phyloP scores from a whole-genome alignment of 2,888 invertebrate species.

The Podotricha telesiphe region DNA sequence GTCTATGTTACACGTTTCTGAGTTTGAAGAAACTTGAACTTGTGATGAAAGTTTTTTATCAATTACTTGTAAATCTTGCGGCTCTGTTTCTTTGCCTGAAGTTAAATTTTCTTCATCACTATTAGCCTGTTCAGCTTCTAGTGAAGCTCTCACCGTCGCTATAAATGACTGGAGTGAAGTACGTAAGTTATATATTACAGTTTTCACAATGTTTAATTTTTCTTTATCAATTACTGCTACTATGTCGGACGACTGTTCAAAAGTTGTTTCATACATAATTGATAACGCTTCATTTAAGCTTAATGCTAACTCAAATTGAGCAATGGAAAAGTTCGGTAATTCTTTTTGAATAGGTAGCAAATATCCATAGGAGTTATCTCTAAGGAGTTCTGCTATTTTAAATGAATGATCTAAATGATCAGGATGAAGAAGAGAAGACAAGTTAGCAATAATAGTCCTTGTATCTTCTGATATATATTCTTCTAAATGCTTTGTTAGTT shows the following conservation, averaged over 20 bases:
- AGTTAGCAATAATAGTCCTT: conserved; percentile 49
- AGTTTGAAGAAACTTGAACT: not conserved
- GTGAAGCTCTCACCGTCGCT: not conserved
- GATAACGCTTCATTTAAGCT: conserved; percentile 25
- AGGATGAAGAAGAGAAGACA: conserved; percentile 47
- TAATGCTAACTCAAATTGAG: conserved; percentile 25
- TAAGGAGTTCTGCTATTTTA: conserved; percentile 54
- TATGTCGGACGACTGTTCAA: conserved; percentile 20
- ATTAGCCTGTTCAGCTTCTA: conserved; percentile 11
- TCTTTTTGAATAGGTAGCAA: conserved; percentile 10
- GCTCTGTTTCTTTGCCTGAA: not conserved
- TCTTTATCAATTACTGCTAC: conserved; percentile 9
- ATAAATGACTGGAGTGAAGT: conserved; percentile 25
- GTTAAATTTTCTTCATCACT: not conserved
- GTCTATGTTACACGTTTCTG: not conserved
- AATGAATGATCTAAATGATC: conserved; percentile 53
- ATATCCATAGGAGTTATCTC: conserved; percentile 45
- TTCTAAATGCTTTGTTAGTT: conserved; percentile 18
- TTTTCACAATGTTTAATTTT: conserved; percentile 22
- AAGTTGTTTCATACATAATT: conserved; percentile 25
- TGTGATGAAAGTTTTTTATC: not conserved
- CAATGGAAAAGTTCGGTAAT: conserved; percentile 18
- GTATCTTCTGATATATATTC: conserved; percentile 56
- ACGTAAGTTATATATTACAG: conserved; percentile 21
- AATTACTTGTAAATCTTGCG: not conserved